phyloP scores from a whole-genome alignment of 2,797 vertebrate genomes.

The Tokudaia muenninki region DNA sequence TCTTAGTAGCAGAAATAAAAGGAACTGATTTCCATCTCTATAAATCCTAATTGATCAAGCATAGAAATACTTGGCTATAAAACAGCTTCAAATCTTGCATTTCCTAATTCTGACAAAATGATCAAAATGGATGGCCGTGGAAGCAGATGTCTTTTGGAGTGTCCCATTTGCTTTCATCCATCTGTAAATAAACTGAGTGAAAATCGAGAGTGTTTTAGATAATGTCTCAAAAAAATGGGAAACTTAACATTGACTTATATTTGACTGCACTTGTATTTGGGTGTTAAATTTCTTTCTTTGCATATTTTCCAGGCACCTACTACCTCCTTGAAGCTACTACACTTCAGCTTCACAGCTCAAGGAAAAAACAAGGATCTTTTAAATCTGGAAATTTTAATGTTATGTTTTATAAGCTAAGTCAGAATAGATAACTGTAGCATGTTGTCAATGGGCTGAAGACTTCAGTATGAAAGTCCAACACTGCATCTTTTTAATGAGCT shows the following conservation, averaged over 20 bases:
- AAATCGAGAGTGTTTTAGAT: constrained; percentile 15
- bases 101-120: constrained; percentile 53
- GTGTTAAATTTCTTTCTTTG: background rate
- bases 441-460: background rate
- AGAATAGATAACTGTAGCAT: background rate
- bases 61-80: constrained; percentile 40
- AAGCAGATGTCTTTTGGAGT: constrained; percentile 55
- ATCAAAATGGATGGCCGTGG: constrained; percentile 30
- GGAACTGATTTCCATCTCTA: constrained; percentile 66
- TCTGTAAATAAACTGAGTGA: constrained; percentile 47
- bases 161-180: constrained; percentile 11
- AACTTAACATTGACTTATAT: background rate
- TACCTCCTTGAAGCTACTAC: background rate
- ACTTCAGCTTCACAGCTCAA: background rate
- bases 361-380: background rate
- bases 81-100: constrained; percentile 41
- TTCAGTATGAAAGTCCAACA: background rate
- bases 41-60: constrained; percentile 66
- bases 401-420: background rate
- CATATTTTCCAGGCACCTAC: background rate
- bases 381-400: background rate
- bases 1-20: constrained; percentile 62
- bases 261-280: constrained; percentile 26
- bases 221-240: constrained; percentile 25
- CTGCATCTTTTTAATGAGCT: background rate